A percentile compares a stretch with the other conserved stretches of the same genome.
These are phyloP conservation scores for Eupristina koningsbergeri DNA, from an alignment of 1,140 invertebrate species.

Conservation along the genomic window DNA sequence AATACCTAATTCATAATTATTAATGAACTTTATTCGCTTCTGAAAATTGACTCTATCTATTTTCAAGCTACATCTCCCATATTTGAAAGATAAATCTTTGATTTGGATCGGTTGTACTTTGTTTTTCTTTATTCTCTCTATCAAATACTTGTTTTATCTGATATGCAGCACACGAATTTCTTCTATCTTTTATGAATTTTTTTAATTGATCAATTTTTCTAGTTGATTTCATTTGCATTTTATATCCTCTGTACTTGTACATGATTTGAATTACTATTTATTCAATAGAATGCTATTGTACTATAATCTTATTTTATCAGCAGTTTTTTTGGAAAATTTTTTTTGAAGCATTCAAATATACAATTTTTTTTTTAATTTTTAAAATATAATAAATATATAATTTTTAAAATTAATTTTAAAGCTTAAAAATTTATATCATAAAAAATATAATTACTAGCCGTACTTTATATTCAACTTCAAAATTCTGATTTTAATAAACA, in stretches of 20 bases:
- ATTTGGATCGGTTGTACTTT: neutral
- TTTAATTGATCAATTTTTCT: neutral
- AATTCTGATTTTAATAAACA: no score
- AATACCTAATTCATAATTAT: constrained; percentile 45
- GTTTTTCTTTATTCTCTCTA: neutral
- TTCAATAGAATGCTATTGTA: no score
- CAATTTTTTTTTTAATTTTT: no score
- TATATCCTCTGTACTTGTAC: no score
- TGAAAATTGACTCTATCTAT: neutral
- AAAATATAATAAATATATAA: no score
- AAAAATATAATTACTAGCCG: no score
- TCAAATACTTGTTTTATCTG: neutral
- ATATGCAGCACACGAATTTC: neutral
- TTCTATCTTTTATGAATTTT: neutral
- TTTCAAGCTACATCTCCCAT: neutral
- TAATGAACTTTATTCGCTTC: constrained; percentile 5
- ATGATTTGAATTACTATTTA: neutral
- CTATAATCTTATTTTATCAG: no score
- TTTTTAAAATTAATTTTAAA: no score
- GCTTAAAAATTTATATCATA: no score
- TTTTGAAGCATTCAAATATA: no score
- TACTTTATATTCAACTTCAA: no score
- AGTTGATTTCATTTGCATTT: neutral
- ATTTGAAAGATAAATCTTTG: neutral
- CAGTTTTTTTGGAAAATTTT: no score